Base-by-base conservation (phyloP, 2,888 invertebrate genomes). In the Mamestra brassicae region DNA sequence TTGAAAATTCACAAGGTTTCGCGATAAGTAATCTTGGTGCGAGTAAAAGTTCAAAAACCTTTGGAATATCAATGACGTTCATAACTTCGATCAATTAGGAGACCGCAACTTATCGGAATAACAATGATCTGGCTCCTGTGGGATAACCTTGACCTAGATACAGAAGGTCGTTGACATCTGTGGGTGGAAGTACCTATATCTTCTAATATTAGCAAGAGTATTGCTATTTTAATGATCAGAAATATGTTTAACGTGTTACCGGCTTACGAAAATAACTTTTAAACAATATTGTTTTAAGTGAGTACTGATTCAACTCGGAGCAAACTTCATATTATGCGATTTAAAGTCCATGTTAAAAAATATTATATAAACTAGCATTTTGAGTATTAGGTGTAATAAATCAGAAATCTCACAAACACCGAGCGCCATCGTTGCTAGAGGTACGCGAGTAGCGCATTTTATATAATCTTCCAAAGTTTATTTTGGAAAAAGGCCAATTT, bases 401-500 rank as follows among this genome's bases (percentile, higher is more conserved):
- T 84, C 69, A 81, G 77, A 83, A 71, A 79, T 82, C 75, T 86
- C 70, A 83, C 57, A 81, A 85, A 81, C 78, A 85, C 55, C 45
- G 60, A 57, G 42, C 68, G 13, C 8, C 38, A 50, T 11, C 71
- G 50, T 55, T 64, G 42, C 57, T 62, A n/a, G 69, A 76, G 26
- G 63, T 76, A 42, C 11, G 38, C 15, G n/a, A 36, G 17, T 54
- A 42, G 58, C 17, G 47, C 17, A 60, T 73, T 47, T 57, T 64
- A 55, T 69, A 52, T 65, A 55, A 85, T 87, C 85, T 85, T 87
- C 76, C 85, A 76, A 77, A 78, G 78, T 88, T 88, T 87, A 55
- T 85, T 87, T 88, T 92, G 92, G 90, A 88, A 45, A 79, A 79
- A 65, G 50, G 91, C 92, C 92, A 93, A 91, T 86, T 83, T 71